A percentile compares a stretch with the other conserved stretches of the same genome.
Conservation (phyloP, 2,113 vertebrate genomes). For the Parus major region DNA sequence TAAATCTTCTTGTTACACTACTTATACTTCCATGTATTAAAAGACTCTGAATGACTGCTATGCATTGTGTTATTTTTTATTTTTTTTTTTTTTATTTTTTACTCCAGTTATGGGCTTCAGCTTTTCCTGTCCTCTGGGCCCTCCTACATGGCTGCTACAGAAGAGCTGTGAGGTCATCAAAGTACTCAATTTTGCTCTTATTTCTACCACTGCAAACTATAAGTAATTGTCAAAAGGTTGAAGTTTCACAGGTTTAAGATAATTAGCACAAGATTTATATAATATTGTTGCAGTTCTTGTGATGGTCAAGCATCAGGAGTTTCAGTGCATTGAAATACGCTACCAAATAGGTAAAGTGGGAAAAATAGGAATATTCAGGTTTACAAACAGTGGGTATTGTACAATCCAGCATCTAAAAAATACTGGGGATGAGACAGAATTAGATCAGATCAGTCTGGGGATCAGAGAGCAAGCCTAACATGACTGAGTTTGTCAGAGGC, state of each 20-base stretch:
- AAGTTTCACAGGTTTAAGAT: background rate
- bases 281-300: background rate
- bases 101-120: background rate
- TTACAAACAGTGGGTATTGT: background rate
- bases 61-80: background rate
- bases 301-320: background rate
- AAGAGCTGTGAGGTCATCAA: background rate
- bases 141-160: background rate
- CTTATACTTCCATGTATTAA: constrained; percentile 4
- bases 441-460: background rate
- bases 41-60: background rate
- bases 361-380: background rate
- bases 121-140: background rate
- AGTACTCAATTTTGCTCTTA: background rate
- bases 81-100: background rate
- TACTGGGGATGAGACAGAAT: background rate
- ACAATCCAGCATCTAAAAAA: background rate
- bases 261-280: background rate
- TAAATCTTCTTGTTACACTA: constrained; percentile 1
- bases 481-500: background rate
- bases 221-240: background rate
- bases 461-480: background rate
- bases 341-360: background rate
- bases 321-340: background rate
- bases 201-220: background rate